Percentiles rank a stretch among this genome's conserved stretches.
phyloP scores from a whole-genome alignment of 2,797 vertebrate genomes.

The Morelia viridis region DNA sequence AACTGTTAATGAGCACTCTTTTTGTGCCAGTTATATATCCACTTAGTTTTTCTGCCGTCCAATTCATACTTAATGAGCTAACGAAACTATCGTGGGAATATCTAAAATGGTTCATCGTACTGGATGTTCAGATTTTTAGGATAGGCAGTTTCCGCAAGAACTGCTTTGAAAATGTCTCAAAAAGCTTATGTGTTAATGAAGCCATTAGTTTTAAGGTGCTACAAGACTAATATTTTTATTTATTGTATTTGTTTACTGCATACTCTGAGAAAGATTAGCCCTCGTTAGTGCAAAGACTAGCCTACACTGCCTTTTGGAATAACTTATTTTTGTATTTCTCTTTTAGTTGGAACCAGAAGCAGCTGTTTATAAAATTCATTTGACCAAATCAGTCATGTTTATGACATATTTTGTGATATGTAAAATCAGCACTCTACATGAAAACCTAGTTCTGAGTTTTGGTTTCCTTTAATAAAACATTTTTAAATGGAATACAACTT shows the following conservation, averaged over 20 bases:
- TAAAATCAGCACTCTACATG: not conserved
- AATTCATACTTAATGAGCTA: not conserved
- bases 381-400: not conserved
- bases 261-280: not conserved
- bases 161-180: not conserved
- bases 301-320: not conserved
- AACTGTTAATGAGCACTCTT: not conserved
- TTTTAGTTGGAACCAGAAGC: not conserved
- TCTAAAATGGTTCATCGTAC: not conserved
- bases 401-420: not conserved
- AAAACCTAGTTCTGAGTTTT: not conserved
- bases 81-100: not conserved
- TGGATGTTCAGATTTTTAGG: not conserved
- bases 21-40: not conserved
- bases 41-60: not conserved
- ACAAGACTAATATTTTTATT: not conserved
- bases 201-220: not conserved
- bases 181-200: not conserved
- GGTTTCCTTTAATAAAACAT: not conserved
- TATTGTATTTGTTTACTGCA: not conserved
- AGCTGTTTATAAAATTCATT: not conserved
- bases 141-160: not conserved
- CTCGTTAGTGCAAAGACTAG: not conserved
- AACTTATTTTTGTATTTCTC: not conserved
- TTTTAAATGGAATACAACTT: not conserved